Evolutionary conservation across 2,797 vertebrate genomes (phyloP).

Genomic region (Oreortyx pictus): DNA sequence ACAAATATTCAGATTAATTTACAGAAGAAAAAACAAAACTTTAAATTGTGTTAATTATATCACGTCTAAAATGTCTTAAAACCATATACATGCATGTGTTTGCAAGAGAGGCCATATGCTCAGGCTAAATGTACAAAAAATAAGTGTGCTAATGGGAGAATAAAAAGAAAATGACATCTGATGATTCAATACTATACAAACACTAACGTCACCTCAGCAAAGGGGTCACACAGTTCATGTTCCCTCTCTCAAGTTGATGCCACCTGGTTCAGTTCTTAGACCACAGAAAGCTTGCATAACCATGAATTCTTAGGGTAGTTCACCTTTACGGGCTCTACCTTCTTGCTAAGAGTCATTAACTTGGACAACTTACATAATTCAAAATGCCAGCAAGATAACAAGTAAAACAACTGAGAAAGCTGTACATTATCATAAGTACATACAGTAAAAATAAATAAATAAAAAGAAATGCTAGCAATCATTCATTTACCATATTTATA

Average conservation of each 20-base stretch:
- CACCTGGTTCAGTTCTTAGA: background rate
- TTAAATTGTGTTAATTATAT: background rate
- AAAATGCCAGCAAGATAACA: background rate
- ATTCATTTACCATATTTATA: conserved; percentile 90
- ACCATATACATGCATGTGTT: background rate
- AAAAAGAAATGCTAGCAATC: background rate
- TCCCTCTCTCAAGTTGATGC: background rate
- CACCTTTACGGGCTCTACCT: background rate
- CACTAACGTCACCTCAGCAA: background rate
- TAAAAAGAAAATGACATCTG: background rate
- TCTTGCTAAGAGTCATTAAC: background rate
- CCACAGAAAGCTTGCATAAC: background rate
- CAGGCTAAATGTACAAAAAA: background rate
- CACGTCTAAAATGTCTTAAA: background rate
- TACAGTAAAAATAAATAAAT: background rate
- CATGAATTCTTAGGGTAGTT: background rate
- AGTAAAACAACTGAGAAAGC: background rate
- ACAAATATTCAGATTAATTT: background rate
- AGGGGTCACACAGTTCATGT: background rate
- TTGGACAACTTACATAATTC: background rate
- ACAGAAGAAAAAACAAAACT: background rate
- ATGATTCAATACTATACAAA: background rate
- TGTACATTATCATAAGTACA: accelerated
- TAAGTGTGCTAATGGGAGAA: background rate
- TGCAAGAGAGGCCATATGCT: background rate